These are phyloP conservation scores for Uromys caudimaculatus DNA, from an alignment of 2,797 vertebrate genomes.

Conservation along the genomic window DNA sequence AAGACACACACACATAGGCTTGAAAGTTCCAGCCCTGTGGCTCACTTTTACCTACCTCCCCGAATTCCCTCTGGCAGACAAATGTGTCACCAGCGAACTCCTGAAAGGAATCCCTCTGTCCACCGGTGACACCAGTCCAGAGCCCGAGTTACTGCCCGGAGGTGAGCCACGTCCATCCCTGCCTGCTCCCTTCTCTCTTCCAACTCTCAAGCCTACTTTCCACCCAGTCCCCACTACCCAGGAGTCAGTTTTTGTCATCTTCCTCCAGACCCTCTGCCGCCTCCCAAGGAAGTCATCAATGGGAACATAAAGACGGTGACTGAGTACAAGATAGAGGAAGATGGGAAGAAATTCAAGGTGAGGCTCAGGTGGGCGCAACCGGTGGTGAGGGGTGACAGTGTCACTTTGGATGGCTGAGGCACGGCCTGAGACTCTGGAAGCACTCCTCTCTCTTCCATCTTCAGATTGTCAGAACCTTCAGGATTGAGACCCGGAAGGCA, in stretches of 20 bases:
- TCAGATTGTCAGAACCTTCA: conserved; percentile 96
- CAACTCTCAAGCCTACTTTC: rapidly evolving
- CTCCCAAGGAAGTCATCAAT: conserved; percentile 94
- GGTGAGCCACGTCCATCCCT: conserved; percentile 77
- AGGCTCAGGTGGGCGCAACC: not conserved
- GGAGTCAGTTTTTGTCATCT: conserved; percentile 69
- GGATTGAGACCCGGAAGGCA: conserved; percentile 96
- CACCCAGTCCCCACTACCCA: conserved; percentile 85
- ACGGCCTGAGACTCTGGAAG: not conserved
- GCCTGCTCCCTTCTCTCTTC: no score
- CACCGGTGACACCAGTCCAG: conserved; percentile 77
- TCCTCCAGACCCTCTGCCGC: conserved; percentile 90
- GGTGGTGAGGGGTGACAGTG: rapidly evolving
- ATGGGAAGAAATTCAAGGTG: conserved; percentile 91
- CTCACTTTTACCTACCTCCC: not conserved
- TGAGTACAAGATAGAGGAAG: conserved; percentile 96
- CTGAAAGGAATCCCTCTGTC: conserved; percentile 86
- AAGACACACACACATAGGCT: not conserved
- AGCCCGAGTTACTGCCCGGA: conserved; percentile 86
- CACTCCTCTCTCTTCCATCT: not conserved
- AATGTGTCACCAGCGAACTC: conserved; percentile 88
- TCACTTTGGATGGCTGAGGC: not conserved
- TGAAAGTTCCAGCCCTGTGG: no score
- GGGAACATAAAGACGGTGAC: conserved; percentile 97
- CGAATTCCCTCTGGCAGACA: conserved; percentile 75